Evolutionary conservation across 2,888 invertebrate species (phyloP), one percentile per base, ranked within the genome.

Genomic region (Gandaritis pyraliata): DNA sequence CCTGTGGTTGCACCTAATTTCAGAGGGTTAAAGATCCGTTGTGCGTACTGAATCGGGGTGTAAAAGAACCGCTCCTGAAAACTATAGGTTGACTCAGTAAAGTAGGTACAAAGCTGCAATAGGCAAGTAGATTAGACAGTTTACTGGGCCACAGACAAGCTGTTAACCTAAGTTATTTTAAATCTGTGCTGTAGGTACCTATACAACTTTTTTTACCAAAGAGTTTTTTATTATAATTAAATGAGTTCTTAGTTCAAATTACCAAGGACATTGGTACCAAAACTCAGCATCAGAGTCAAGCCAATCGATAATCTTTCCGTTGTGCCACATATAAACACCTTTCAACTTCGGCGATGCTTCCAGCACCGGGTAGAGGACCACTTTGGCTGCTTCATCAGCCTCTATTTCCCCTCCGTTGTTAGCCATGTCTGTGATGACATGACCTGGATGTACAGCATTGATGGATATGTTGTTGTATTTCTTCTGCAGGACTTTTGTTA

Each of bases 311-410:
- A 95, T 77, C 50, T 86, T 88, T 46, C 88, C 91, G 72, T 95
- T 91, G 50, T 81, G 72, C 95, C 95, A 96, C 75, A 96, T 88
- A 72, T 93, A 96, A 65, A 92, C 87, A 0, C 96, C 96, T 74
- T 93, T 94, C 18, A 95, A 87, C 55, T 93, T 87, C 0, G 89
- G 85, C 0, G 93, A 88, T 0, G 95, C 94, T 10, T 95, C 93
- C 4, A 96, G 81, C 50, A 96, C 94, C 8, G 94, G 78, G 73
- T 94, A 95, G 0, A 95, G 76, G 0, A 95, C 93, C 73, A 94
- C 78, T 85, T 85, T 72, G 74, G 93, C 86, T 0, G 88, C 87
- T 46, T 94, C 93, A n/a, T 92, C 92, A 66, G 96, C 95, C 0
- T 94, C 92, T 1, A 91, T 88, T 43, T 83, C 83, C 0, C 94